These are phyloP conservation scores for Eurystomus gularis DNA, from an alignment of 2,113 vertebrate species.

Conservation along the genomic window DNA sequence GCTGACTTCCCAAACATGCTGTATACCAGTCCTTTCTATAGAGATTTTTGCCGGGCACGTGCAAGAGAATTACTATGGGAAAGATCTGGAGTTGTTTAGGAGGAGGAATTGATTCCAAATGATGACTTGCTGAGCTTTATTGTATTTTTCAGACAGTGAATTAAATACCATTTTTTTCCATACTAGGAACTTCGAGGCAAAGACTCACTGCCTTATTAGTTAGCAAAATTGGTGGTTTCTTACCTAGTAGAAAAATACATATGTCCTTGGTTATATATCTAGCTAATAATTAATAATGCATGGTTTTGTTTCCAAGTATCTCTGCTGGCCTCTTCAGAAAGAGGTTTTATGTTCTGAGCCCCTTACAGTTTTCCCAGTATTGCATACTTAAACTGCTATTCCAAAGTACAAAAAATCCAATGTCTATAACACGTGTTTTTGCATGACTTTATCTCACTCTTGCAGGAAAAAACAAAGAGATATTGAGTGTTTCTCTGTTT, in stretches of 20 bases:
- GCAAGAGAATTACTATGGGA: slow-evolving; percentile 45
- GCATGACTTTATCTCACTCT: background rate
- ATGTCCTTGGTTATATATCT: background rate
- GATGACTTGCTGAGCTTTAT: slow-evolving; percentile 42
- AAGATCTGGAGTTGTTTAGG: slow-evolving; percentile 56
- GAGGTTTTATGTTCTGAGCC: background rate
- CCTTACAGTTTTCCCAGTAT: background rate
- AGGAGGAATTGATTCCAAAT: slow-evolving; percentile 61
- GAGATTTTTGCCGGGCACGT: slow-evolving; percentile 44
- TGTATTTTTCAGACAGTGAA: slow-evolving; percentile 33
- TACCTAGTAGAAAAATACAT: background rate
- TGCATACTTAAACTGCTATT: background rate
- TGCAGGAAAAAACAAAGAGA: background rate
- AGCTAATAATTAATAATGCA: background rate
- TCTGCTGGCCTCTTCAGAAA: background rate
- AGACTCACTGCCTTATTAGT: background rate
- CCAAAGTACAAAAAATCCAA: background rate
- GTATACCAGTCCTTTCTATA: background rate
- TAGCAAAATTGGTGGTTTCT: background rate
- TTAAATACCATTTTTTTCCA: background rate
- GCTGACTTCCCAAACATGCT: slow-evolving; percentile 3
- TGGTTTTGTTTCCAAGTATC: background rate
- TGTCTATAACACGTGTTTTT: background rate
- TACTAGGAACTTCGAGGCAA: background rate
- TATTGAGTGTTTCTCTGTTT: background rate